These are phyloP conservation scores for Papilio xuthus DNA, from an alignment of 1,140 invertebrate species.

Conservation along the genomic window DNA sequence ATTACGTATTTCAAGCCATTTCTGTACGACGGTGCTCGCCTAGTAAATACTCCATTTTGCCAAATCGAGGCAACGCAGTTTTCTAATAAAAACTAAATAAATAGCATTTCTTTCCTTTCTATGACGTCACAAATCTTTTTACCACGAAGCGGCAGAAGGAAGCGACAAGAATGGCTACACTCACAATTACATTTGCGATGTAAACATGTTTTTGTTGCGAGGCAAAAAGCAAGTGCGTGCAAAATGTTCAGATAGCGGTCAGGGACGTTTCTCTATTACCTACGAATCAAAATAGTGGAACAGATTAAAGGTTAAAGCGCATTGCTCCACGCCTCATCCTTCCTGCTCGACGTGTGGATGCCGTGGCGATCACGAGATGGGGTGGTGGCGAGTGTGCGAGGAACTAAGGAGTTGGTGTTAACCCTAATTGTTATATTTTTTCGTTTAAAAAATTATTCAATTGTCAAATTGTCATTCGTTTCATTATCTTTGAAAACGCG, in stretches of 20 bases:
- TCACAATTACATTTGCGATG: not conserved
- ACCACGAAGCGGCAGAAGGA: constrained; percentile 11
- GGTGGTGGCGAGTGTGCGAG: no score
- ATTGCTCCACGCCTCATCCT: no score
- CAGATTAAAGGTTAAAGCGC: not conserved
- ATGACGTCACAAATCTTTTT: not conserved
- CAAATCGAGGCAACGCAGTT: not conserved
- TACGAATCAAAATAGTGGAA: not conserved
- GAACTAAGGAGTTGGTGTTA: no score
- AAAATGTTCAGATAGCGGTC: constrained; percentile 5
- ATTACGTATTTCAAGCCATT: no score
- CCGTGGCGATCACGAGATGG: no score
- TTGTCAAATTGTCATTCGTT: no score
- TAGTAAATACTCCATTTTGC: no score
- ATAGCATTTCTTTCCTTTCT: not conserved
- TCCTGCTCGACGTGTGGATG: no score
- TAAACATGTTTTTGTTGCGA: constrained; percentile 22
- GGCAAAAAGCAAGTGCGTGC: not conserved
- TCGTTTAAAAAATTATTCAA: no score
- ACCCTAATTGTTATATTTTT: no score
- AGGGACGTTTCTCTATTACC: not conserved
- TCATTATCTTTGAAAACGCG: no score
- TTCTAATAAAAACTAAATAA: not conserved
- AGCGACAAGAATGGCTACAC: not conserved
- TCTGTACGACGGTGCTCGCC: no score